Conservation (phyloP, 2,113 vertebrate genomes). For the Dicaeum eximium region DNA sequence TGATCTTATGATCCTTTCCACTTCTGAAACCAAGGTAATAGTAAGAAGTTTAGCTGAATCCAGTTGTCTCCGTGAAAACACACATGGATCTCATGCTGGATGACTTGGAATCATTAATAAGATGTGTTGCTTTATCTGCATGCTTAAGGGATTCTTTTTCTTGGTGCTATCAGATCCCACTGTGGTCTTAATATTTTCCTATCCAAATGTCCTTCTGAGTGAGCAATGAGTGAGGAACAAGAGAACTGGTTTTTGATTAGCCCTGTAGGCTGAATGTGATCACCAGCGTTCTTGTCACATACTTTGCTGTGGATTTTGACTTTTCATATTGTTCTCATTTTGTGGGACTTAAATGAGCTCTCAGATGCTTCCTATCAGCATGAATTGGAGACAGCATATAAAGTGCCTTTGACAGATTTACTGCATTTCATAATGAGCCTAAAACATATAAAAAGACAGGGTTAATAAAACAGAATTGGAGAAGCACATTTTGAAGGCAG, state of each 20-base stretch:
- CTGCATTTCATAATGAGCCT: background rate
- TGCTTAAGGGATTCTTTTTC: background rate
- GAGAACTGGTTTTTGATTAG: constrained; percentile 17
- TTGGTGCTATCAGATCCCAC: background rate
- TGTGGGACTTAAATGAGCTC: constrained; percentile 3
- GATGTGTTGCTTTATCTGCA: background rate
- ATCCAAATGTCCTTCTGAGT: background rate
- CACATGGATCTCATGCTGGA: background rate
- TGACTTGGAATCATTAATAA: background rate
- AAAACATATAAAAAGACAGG: constrained; percentile 61
- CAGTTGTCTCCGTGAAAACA: background rate
- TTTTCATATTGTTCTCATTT: constrained; percentile 22
- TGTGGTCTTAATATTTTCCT: background rate
- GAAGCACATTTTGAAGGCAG: constrained; percentile 9
- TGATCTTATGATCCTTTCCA: background rate
- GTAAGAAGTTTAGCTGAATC: background rate
- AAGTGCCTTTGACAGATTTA: constrained; percentile 25
- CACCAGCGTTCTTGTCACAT: background rate
- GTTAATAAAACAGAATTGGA: constrained; percentile 51
- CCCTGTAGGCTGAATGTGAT: background rate
- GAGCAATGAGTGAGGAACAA: constrained; percentile 14
- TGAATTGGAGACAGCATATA: background rate
- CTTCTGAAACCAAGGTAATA: background rate
- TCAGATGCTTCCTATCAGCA: constrained; percentile 12
- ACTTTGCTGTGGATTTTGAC: constrained; percentile 28